Percentiles rank a stretch among this genome's conserved stretches.
phyloP scores from a whole-genome alignment of 2,797 vertebrate species.

The Acanthiza pusilla region DNA sequence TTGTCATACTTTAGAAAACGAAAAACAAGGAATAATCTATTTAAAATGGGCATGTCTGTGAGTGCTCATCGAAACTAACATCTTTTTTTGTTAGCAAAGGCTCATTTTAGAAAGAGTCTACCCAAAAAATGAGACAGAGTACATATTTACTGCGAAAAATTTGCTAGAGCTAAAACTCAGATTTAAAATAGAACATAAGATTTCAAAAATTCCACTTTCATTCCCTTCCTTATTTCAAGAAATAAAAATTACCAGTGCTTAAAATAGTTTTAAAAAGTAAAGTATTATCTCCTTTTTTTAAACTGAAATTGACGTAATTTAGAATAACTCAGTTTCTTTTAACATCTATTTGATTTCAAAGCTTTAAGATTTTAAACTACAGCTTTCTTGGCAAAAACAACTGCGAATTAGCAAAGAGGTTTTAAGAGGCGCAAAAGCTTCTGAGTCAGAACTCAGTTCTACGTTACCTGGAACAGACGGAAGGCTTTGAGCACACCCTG shows the following conservation, averaged over 20 bases:
- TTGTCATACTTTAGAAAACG: not conserved
- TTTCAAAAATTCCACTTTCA: not conserved
- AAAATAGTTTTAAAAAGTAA: not conserved
- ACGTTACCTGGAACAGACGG: no score
- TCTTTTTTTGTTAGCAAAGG: not conserved
- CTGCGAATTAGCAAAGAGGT: no score
- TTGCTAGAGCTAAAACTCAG: not conserved
- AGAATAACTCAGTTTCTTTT: not conserved
- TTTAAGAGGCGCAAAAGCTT: no score
- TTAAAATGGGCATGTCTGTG: not conserved
- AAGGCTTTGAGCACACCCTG: no score
- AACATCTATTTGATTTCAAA: not conserved
- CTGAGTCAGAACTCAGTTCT: no score
- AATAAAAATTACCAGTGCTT: not conserved
- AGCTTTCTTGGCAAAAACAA: not conserved
- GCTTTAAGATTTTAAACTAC: not conserved
- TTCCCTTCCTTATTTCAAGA: not conserved
- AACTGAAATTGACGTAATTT: not conserved
- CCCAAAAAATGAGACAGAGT: not conserved
- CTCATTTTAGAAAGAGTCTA: not conserved
- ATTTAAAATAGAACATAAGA: not conserved
- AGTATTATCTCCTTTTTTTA: not conserved
- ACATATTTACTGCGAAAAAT: not conserved
- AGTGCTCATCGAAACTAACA: not conserved
- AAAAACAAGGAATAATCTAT: not conserved